phyloP scores from a whole-genome alignment of 1,140 invertebrate species.

The Helicoverpa zea region DNA sequence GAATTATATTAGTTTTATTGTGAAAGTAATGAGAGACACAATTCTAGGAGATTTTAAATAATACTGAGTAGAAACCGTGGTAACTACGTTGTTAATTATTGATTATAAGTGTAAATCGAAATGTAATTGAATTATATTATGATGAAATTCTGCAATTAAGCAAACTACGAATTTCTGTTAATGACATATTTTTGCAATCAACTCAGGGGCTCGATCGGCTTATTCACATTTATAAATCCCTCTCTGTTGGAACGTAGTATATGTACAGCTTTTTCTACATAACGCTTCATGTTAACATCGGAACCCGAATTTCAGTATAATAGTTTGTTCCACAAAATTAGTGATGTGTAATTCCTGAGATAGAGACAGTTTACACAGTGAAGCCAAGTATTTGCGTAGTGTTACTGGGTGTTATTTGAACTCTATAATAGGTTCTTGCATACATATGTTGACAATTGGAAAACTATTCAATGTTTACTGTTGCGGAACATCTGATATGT shows the following conservation, averaged over 20 bases:
- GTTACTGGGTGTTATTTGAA: neutral
- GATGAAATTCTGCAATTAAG: too few relatives aligned
- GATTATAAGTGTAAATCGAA: too few relatives aligned
- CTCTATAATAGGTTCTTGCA: neutral
- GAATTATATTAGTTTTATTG: neutral
- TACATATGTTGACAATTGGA: constrained; percentile 1
- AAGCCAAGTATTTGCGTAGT: neutral
- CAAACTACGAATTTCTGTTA: too few relatives aligned
- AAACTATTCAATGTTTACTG: neutral
- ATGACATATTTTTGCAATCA: too few relatives aligned
- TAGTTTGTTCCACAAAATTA: constrained; percentile 13
- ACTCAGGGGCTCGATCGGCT: too few relatives aligned
- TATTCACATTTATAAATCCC: too few relatives aligned
- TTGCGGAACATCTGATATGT: neutral
- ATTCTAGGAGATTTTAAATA: too few relatives aligned
- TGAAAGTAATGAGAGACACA: too few relatives aligned
- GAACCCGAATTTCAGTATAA: neutral
- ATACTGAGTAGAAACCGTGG: too few relatives aligned
- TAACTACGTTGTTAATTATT: too few relatives aligned
- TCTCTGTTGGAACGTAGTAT: too few relatives aligned
- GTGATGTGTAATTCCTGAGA: constrained; percentile 30
- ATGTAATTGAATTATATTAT: too few relatives aligned
- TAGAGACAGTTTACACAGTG: constrained; percentile 24
- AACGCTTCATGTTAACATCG: neutral
- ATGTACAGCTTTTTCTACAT: neutral